phyloP scores from a whole-genome alignment of 2,113 vertebrate species.

The Lepidothrix coronata region DNA sequence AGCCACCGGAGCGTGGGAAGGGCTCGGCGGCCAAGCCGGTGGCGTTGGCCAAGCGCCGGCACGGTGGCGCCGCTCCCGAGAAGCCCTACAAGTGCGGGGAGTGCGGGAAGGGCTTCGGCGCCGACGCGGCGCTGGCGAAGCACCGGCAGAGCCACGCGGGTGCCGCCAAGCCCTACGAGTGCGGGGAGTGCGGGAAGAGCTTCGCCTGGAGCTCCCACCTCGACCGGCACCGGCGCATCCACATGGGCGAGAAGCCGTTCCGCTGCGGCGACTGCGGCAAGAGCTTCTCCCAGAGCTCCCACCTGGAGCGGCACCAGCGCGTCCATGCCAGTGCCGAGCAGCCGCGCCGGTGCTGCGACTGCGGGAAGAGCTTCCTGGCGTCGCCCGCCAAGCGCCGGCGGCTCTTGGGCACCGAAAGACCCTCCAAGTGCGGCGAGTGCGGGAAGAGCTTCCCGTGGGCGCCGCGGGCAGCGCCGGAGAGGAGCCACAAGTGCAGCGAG shows the following conservation, averaged over 20 bases:
- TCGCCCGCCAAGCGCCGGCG: not conserved
- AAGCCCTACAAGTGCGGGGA: not conserved
- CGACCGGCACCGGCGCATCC: slow-evolving; percentile 3
- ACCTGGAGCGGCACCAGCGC: slow-evolving; percentile 2
- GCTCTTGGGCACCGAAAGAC: not conserved
- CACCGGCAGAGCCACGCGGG: not conserved
- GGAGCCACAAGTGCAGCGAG: not conserved
- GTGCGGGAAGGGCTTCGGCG: not conserved
- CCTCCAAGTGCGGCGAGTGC: not conserved
- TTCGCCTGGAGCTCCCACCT: slow-evolving; percentile 21
- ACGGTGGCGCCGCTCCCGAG: not conserved
- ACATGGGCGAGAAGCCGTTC: not conserved
- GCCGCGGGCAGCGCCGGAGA: accelerated
- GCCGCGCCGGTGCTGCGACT: not conserved
- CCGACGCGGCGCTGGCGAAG: not conserved
- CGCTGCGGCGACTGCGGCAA: slow-evolving; percentile 74
- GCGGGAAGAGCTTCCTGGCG: not conserved
- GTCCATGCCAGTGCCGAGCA: not conserved
- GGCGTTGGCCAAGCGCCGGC: not conserved
- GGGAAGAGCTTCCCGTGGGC: not conserved
- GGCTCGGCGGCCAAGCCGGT: no score
- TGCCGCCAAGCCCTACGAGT: not conserved
- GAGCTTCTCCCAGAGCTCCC: slow-evolving; percentile 18
- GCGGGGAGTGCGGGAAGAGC: not conserved
- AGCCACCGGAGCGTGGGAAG: not conserved